phyloP scores from a whole-genome alignment of 2,113 vertebrate species.

The rabbit (Oryctolagus cuniculus) region DNA sequence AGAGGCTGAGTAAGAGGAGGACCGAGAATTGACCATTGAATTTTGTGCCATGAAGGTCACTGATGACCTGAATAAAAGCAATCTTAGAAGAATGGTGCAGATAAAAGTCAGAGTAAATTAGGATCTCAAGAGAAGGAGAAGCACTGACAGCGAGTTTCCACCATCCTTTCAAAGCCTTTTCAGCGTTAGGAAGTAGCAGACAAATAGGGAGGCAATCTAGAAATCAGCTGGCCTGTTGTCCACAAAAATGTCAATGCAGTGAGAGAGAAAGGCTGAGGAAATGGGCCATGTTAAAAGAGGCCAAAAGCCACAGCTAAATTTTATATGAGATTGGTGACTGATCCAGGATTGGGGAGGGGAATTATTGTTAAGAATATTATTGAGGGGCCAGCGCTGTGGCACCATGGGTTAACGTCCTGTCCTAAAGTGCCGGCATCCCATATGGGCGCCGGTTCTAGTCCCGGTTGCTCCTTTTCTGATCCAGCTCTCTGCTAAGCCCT shows the following conservation, averaged over 20 bases:
- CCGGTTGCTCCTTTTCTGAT: too few species aligned
- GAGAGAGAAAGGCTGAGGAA: neutral
- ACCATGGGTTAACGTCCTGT: too few species aligned
- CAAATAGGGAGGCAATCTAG: constrained; percentile 11
- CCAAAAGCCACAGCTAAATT: neutral
- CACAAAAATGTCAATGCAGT: neutral
- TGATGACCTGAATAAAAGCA: neutral
- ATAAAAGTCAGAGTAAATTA: constrained; percentile 41
- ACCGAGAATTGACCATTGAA: neutral
- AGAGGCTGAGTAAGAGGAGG: neutral
- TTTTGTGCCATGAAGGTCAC: constrained; percentile 33
- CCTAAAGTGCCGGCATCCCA: too few species aligned
- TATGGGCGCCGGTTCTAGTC: too few species aligned
- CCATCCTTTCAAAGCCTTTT: neutral
- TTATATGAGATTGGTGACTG: neutral
- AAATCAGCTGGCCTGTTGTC: constrained; percentile 11
- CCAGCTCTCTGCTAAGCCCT: too few species aligned
- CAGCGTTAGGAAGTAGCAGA: constrained; percentile 57
- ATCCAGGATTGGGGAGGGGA: neutral
- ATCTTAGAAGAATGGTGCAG: neutral
- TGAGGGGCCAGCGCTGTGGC: too few species aligned
- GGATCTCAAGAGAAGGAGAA: neutral
- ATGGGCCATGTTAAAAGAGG: neutral
- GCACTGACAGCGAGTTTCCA: neutral
- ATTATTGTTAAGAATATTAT: neutral